phyloP scores from a whole-genome alignment of 2,797 vertebrate genomes.

The Octomys mimax region DNA sequence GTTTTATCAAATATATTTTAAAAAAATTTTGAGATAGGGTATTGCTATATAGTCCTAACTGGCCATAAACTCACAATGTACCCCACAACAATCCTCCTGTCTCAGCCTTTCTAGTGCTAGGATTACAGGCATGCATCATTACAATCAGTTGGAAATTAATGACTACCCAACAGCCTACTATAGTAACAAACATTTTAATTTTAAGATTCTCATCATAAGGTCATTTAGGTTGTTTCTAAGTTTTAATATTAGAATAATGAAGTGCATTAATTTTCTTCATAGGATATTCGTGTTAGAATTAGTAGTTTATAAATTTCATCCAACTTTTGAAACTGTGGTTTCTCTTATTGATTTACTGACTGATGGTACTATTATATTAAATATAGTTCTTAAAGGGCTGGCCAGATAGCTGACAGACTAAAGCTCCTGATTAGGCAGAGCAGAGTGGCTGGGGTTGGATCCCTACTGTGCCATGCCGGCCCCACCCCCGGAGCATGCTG shows the following conservation, averaged over 20 bases:
- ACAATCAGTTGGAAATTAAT: slow-evolving; percentile 47
- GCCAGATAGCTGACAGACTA: too few relatives aligned
- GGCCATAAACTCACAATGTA: background rate
- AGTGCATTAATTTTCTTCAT: slow-evolving; percentile 5
- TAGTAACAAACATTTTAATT: background rate
- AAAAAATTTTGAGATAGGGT: background rate
- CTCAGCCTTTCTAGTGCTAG: background rate
- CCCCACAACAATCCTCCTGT: background rate
- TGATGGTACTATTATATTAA: slow-evolving; percentile 28
- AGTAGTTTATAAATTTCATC: slow-evolving; percentile 35
- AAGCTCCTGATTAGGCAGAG: too few relatives aligned
- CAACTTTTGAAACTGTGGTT: slow-evolving; percentile 8
- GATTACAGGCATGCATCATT: background rate
- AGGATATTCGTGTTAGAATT: slow-evolving; percentile 23
- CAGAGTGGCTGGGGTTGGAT: too few relatives aligned
- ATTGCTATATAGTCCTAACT: background rate
- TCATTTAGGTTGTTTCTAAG: slow-evolving; percentile 1
- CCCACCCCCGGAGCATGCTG: too few relatives aligned
- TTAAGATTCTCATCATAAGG: background rate
- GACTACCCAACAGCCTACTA: background rate
- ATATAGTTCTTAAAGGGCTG: background rate
- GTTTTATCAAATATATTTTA: background rate
- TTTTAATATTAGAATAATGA: slow-evolving; percentile 35
- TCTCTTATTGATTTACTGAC: slow-evolving; percentile 16
- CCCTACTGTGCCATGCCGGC: too few relatives aligned